These are phyloP conservation scores for Numenius phaeopus DNA, from an alignment of 2,797 vertebrate genomes.

Conservation along the genomic window DNA sequence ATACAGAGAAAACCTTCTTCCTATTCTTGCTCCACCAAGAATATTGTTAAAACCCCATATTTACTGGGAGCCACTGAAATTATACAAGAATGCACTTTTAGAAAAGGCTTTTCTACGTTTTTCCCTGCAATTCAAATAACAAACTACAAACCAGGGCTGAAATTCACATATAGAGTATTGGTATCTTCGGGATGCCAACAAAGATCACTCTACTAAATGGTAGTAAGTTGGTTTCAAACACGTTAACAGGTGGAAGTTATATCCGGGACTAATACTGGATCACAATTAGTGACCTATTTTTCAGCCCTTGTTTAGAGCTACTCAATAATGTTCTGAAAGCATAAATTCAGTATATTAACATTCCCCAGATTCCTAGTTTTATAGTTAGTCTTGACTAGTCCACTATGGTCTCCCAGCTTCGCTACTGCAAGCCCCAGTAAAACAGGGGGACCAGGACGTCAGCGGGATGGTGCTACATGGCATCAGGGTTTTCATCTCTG, in stretches of 20 bases:
- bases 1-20: neutral
- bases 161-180: accelerated
- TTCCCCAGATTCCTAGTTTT: neutral
- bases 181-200: neutral
- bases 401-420: neutral
- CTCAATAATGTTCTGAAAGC: neutral
- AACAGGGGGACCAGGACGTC: neutral
- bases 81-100: neutral
- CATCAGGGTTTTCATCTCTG: neutral
- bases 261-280: neutral
- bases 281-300: neutral
- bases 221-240: neutral
- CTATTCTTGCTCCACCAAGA: neutral
- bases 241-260: neutral
- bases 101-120: neutral
- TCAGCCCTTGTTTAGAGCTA: neutral
- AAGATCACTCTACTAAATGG: neutral
- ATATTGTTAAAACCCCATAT: neutral
- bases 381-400: neutral
- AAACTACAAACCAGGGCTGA: neutral
- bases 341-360: neutral
- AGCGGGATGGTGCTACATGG: neutral
- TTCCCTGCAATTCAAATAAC: neutral
- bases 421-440: neutral
- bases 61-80: neutral